Evolutionary conservation across 2,113 vertebrate genomes (phyloP).

Genomic region (Fukomys damarensis): DNA sequence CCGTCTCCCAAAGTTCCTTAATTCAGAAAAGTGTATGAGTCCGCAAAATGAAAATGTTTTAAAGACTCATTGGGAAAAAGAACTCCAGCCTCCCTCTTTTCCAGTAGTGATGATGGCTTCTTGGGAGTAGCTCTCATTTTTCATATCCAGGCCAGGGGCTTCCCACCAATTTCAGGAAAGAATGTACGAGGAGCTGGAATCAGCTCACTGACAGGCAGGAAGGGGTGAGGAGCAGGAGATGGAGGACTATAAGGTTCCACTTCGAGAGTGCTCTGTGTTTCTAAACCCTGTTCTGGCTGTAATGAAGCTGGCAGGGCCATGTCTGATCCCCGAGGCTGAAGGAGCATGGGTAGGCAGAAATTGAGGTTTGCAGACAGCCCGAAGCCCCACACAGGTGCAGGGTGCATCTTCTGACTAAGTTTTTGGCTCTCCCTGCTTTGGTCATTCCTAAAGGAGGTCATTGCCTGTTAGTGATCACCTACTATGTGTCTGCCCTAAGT

Average conservation of each 20-base stretch:
- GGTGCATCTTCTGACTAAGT: neutral
- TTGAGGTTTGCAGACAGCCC: neutral
- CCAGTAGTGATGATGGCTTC: neutral
- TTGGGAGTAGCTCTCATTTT: neutral
- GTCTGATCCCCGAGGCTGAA: neutral
- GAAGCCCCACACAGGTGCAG: neutral
- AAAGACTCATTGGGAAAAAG: slow-evolving; percentile 50
- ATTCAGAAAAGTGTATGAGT: slow-evolving; percentile 55
- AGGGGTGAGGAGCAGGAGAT: neutral
- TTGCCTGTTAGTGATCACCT: neutral
- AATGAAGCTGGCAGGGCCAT: neutral
- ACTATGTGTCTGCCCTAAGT: accelerated
- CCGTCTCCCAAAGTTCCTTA: slow-evolving; percentile 45
- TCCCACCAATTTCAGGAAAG: neutral
- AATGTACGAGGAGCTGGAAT: neutral
- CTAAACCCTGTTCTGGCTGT: neutral
- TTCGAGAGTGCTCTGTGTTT: neutral
- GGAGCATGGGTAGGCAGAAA: neutral
- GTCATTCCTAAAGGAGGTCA: accelerated
- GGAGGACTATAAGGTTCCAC: neutral
- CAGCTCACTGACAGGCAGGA: neutral
- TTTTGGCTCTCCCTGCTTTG: neutral
- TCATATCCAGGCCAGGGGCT: slow-evolving; percentile 41
- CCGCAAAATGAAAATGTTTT: slow-evolving; percentile 76
- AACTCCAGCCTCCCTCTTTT: neutral